Conservation (phyloP, 2,113 vertebrate genomes). For the Dicaeum eximium region DNA sequence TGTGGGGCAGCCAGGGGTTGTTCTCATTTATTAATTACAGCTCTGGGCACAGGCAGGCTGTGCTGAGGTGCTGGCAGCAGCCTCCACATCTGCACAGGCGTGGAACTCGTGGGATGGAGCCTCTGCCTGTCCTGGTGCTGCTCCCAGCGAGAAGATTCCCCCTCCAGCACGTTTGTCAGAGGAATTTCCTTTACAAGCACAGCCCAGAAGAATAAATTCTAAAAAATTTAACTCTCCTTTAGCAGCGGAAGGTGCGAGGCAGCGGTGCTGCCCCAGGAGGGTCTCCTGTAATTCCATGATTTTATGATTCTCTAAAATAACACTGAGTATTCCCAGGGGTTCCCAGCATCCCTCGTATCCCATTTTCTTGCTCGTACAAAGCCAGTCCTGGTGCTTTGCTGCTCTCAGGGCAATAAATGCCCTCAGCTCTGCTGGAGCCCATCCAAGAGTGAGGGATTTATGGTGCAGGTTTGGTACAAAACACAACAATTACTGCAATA, state of each 20-base stretch:
- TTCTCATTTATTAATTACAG: fast-evolving
- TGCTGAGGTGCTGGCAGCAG: neutral
- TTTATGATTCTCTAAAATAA: neutral
- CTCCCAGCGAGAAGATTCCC: too few species aligned
- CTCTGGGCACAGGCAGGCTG: neutral
- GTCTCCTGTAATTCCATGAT: neutral
- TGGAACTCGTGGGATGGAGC: fast-evolving
- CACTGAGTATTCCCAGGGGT: neutral
- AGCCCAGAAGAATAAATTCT: neutral
- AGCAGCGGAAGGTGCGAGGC: neutral
- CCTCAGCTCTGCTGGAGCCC: neutral
- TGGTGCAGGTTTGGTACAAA: neutral
- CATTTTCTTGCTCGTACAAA: neutral
- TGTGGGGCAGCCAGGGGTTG: neutral
- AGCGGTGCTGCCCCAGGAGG: fast-evolving
- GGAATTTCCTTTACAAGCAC: neutral
- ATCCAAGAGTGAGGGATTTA: neutral
- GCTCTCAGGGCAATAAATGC: neutral
- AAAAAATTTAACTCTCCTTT: neutral
- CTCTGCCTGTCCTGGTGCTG: neutral
- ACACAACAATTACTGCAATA: neutral
- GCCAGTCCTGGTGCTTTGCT: neutral
- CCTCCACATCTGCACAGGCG: fast-evolving
- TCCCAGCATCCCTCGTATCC: neutral
- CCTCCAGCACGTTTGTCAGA: fast-evolving